These are phyloP conservation scores for Chrysina gloriosa DNA, from an alignment of 2,888 invertebrate species.

Conservation along the genomic window DNA sequence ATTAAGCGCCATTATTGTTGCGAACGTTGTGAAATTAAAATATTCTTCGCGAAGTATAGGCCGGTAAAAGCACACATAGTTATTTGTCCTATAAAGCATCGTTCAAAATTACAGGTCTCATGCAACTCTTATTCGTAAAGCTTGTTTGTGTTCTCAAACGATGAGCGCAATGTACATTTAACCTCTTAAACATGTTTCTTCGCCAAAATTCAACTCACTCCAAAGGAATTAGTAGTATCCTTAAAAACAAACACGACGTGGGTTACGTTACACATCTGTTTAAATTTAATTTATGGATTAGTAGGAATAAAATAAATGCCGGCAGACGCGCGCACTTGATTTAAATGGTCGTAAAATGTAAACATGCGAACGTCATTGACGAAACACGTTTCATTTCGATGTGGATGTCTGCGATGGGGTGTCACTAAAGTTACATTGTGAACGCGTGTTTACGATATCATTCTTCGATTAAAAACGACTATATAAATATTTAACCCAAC, in stretches of 20 bases:
- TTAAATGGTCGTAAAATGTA: slow-evolving; percentile 37
- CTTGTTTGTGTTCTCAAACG: not conserved
- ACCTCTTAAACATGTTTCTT: slow-evolving; percentile 25
- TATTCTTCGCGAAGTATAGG: not conserved
- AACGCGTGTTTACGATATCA: slow-evolving; percentile 1
- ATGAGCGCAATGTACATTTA: not conserved
- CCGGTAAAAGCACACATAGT: not conserved
- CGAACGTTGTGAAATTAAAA: slow-evolving; percentile 37
- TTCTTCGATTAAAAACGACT: slow-evolving; percentile 1
- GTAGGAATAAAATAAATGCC: slow-evolving; percentile 7
- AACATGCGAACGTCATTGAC: slow-evolving; percentile 19
- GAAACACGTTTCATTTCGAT: not conserved
- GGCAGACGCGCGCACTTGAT: slow-evolving; percentile 32
- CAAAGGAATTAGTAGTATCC: not conserved
- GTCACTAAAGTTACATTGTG: slow-evolving; percentile 9
- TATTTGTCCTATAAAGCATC: slow-evolving; percentile 16
- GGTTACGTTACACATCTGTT: slow-evolving; percentile 21
- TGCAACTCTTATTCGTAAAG: not conserved
- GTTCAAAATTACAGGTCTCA: not conserved
- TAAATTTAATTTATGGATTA: not conserved
- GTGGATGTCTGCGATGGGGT: not conserved
- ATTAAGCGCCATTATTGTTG: slow-evolving; percentile 45
- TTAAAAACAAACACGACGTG: not conserved
- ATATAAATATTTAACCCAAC: slow-evolving; percentile 55
- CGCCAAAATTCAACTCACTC: not conserved